Conservation (phyloP, 2,888 invertebrate genomes). For the Oligia latruncula region DNA sequence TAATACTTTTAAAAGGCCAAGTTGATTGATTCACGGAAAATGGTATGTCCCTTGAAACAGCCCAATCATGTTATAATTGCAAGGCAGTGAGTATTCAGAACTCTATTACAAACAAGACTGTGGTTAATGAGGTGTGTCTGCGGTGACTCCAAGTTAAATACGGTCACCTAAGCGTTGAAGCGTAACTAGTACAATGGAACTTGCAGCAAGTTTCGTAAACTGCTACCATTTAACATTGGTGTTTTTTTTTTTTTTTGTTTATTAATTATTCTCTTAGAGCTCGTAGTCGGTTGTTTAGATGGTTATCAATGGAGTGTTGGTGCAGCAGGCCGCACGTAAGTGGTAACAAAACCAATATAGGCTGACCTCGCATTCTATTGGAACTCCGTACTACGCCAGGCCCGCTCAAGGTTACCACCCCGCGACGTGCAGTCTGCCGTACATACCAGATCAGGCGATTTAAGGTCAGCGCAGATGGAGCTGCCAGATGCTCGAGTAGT, state of each 20-base stretch:
- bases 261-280: not conserved
- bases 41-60: not conserved
- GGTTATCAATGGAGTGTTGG: not conserved
- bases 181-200: slow-evolving; percentile 29
- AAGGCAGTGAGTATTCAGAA: slow-evolving; percentile 15
- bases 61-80: slow-evolving; percentile 10
- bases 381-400: not conserved
- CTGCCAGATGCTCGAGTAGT: not conserved
- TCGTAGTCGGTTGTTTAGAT: not conserved
- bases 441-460: not conserved
- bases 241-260: not conserved
- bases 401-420: not conserved
- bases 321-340: no score
- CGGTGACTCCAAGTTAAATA: slow-evolving; percentile 35
- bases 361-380: not conserved
- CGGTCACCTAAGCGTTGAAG: slow-evolving; percentile 22
- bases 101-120: not conserved
- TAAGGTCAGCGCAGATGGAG: not conserved
- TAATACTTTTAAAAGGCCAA: not conserved
- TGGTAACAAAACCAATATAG: not conserved
- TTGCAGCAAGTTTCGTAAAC: not conserved
- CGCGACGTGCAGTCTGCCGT: not conserved
- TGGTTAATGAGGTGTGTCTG: slow-evolving; percentile 30
- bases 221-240: not conserved
- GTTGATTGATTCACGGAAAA: slow-evolving; percentile 1